Evolutionary conservation across 1,140 invertebrate genomes (phyloP), one percentile per base, ranked within the genome.

Genomic region (Cephus cinctus): DNA sequence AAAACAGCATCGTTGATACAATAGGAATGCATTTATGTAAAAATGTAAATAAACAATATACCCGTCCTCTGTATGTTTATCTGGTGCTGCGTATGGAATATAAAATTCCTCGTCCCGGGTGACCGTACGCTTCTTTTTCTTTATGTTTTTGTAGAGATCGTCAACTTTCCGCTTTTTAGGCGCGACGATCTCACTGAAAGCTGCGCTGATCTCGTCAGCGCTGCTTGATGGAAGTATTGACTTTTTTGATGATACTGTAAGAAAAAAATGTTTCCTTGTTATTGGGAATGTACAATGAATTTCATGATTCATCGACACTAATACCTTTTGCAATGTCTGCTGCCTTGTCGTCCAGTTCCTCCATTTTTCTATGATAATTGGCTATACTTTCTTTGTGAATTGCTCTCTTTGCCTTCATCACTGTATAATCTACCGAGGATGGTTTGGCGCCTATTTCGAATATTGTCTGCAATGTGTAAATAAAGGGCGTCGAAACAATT

Each of bases 31-130:
- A n/a, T n/a, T n/a, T n/a, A n/a, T n/a, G n/a, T n/a, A n/a, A n/a
- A n/a, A n/a, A n/a, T n/a, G n/a, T n/a, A n/a, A n/a, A n/a, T n/a
- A n/a, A n/a, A n/a, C n/a, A n/a, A n/a, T 73, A 76, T 78, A 92
- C 84, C 93, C 94, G 59, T 87, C 83, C 73, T 98, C 96, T 1
- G 90, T 90, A 55, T 93, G 85, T 67, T 86, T 86, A 69, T 98
- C 92, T 15, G 84, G 77, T 5, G 94, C 88, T 32, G 82, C 76
- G 73, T 98, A 96, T 5, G 88, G 86, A 57, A 98, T 86, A 64
- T 89, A 98, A 78, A 94, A 83, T 55, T 92, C 86, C 39, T 82
- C 77, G 56, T 92, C 88, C 45, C 71, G 78, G 8, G 63, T 61
- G 75, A 73, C 80, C 51, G 56, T 76, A 69, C 64, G 80, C 67